A percentile compares a stretch with the other conserved stretches of the same genome.
phyloP scores from a whole-genome alignment of 2,113 vertebrate genomes.

The Catharus fuscescens region DNA sequence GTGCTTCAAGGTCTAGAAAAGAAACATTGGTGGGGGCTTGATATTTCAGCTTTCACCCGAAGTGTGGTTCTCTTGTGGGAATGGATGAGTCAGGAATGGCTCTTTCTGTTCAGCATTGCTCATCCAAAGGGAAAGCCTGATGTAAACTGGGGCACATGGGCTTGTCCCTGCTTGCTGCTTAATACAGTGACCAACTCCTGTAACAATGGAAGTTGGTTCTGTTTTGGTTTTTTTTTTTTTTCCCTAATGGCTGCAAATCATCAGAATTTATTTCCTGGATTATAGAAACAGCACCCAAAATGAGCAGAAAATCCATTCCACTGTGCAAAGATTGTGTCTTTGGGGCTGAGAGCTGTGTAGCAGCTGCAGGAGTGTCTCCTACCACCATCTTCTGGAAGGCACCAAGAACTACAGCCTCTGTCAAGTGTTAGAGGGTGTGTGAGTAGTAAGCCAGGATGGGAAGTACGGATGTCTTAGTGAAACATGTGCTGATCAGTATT shows the following conservation, averaged over 20 bases:
- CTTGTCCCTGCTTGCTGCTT: not conserved
- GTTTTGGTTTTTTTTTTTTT: not conserved
- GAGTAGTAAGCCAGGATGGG: not conserved
- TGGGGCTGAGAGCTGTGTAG: not conserved
- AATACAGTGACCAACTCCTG: not conserved
- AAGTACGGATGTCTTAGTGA: not conserved
- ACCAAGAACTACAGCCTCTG: not conserved
- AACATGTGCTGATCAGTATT: not conserved
- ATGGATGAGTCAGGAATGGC: not conserved
- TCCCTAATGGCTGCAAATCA: not conserved
- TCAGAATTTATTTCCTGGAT: not conserved
- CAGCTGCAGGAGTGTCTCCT: not conserved
- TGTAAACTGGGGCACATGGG: rapidly evolving
- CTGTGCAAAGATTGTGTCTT: not conserved
- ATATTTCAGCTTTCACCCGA: not conserved
- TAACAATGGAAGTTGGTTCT: rapidly evolving
- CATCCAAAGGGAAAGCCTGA: not conserved
- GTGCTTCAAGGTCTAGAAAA: not conserved
- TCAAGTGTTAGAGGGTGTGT: rapidly evolving
- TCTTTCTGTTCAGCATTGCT: not conserved
- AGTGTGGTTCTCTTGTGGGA: not conserved
- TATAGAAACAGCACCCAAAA: not conserved
- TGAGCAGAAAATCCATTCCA: not conserved
- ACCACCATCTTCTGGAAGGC: constrained; percentile 48
- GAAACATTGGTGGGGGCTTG: rapidly evolving